Conservation (phyloP, 2,113 vertebrate species). For the Trogon surrucura region DNA sequence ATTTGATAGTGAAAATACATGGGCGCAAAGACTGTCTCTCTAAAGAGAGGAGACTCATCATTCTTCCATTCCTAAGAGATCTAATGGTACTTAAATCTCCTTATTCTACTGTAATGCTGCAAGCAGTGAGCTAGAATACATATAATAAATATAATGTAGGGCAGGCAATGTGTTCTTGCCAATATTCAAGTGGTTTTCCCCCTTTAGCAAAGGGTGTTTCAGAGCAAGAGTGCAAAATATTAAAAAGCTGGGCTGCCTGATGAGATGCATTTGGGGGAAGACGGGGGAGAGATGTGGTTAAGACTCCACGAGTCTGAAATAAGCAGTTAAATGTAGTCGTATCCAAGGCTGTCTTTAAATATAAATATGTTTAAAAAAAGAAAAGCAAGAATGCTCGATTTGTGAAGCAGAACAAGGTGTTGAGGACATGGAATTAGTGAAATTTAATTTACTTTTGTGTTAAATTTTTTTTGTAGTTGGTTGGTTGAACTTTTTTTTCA, state of each 20-base stretch:
- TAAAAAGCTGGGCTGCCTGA: slow-evolving; percentile 26
- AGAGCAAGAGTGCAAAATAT: slow-evolving; percentile 46
- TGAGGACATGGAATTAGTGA: not conserved
- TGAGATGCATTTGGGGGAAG: not conserved
- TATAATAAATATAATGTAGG: slow-evolving; percentile 54
- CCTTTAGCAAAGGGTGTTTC: slow-evolving; percentile 43
- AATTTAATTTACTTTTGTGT: not conserved
- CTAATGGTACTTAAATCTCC: slow-evolving; percentile 65
- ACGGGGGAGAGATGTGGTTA: not conserved
- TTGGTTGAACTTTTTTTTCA: not conserved
- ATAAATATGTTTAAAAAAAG: not conserved
- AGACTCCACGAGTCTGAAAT: not conserved
- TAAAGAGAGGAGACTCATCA: slow-evolving; percentile 61
- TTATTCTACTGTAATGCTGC: slow-evolving; percentile 55
- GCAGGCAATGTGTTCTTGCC: slow-evolving; percentile 45
- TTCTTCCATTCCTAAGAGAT: slow-evolving; percentile 69
- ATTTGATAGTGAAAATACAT: slow-evolving; percentile 54
- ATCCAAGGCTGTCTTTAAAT: not conserved
- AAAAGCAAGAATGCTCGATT: not conserved
- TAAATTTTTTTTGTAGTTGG: not conserved
- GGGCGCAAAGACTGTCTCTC: slow-evolving; percentile 54
- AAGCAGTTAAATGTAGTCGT: not conserved
- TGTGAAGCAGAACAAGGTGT: not conserved
- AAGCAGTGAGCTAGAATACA: slow-evolving; percentile 73
- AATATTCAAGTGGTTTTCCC: slow-evolving; percentile 14